Conservation (phyloP, 2,888 invertebrate genomes). For the Eremobia ochroleuca region DNA sequence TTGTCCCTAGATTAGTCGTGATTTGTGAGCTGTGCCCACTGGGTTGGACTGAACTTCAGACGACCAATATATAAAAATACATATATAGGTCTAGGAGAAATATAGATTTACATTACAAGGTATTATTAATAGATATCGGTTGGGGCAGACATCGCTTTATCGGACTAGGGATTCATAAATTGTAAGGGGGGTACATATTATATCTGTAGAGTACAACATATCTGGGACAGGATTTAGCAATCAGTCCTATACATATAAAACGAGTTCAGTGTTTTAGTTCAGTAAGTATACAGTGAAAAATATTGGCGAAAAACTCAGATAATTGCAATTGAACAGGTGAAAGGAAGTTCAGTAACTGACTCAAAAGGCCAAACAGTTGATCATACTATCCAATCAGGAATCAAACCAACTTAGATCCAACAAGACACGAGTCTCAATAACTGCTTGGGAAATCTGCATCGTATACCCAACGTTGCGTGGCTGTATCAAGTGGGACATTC, state of each 20-base stretch:
- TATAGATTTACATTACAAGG: not conserved
- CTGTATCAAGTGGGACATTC: constrained; percentile 37
- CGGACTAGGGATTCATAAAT: not conserved
- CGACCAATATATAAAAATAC: constrained; percentile 19
- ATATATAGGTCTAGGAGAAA: constrained; percentile 20
- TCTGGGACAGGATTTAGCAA: not conserved
- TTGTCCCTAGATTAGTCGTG: constrained; percentile 75
- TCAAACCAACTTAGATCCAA: constrained; percentile 12
- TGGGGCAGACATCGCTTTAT: not conserved
- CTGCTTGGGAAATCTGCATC: constrained; percentile 54
- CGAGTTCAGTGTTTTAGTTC: no score
- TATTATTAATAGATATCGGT: constrained; percentile 21
- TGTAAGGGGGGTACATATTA: not conserved
- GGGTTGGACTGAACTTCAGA: constrained; percentile 44
- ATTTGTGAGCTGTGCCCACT: constrained; percentile 74
- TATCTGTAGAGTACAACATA: not conserved
- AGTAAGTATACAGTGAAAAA: not conserved
- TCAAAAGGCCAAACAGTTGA: not conserved
- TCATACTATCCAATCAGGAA: not conserved
- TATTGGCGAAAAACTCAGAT: not conserved
- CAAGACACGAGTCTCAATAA: constrained; percentile 24
- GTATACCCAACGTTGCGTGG: constrained; percentile 31
- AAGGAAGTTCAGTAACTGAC: not conserved
- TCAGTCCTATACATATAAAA: not conserved
- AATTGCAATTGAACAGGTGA: not conserved